A percentile compares a stretch with the other conserved stretches of the same genome.
Conservation (phyloP, 2,113 vertebrate species). For the Urocitellus parryii region DNA sequence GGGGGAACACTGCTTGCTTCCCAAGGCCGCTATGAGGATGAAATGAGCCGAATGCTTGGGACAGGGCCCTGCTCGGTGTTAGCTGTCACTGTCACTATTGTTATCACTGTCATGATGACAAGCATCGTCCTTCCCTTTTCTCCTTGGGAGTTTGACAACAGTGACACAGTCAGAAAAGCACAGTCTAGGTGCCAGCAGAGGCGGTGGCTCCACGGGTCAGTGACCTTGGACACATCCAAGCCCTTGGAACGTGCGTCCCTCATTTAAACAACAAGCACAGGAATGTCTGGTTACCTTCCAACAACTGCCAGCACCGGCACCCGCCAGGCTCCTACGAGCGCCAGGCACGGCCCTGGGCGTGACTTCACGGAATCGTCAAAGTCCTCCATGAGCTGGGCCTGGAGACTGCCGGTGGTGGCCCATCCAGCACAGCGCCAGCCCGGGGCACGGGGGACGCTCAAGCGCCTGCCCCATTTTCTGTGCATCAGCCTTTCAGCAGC, state of each 20-base stretch:
- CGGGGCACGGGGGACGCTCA: neutral
- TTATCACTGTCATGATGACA: no score
- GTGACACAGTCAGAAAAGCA: neutral
- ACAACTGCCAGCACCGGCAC: accelerated
- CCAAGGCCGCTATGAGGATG: neutral
- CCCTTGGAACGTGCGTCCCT: neutral
- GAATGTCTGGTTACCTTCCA: neutral
- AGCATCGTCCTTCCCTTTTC: neutral
- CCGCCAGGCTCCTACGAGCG: accelerated
- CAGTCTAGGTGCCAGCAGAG: neutral
- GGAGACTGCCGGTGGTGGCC: neutral
- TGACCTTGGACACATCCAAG: neutral
- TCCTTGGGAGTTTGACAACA: neutral
- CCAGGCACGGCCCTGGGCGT: accelerated
- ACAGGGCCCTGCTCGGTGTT: neutral
- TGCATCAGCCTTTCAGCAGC: neutral
- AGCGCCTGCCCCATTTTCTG: neutral
- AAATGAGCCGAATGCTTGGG: neutral
- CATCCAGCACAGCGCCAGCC: neutral
- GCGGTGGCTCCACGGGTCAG: neutral
- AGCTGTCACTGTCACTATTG: accelerated
- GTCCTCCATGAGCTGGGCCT: neutral
- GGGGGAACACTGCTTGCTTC: neutral
- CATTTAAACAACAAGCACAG: neutral
- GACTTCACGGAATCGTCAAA: accelerated